phyloP scores from a whole-genome alignment of 2,113 vertebrate species.

The Todiramphus chloris region DNA sequence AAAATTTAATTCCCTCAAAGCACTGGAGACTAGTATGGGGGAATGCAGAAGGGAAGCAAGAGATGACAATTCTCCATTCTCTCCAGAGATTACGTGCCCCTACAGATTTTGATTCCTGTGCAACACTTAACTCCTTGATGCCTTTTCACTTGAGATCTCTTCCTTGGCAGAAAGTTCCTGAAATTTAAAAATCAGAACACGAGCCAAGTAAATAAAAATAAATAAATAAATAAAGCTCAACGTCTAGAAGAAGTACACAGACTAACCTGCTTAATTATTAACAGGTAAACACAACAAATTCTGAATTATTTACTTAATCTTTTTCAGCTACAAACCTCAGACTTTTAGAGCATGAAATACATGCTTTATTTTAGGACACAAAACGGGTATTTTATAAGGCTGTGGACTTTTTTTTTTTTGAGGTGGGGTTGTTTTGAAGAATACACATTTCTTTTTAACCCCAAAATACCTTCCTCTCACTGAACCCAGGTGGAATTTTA shows the following conservation, averaged over 20 bases:
- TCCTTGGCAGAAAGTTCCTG: constrained; percentile 27
- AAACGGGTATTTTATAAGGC: constrained; percentile 55
- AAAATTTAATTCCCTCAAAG: constrained; percentile 22
- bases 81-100: not conserved
- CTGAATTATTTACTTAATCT: constrained; percentile 80
- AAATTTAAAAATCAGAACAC: constrained; percentile 70
- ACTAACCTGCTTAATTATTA: constrained; percentile 80
- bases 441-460: constrained; percentile 36
- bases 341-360: constrained; percentile 74
- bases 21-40: not conserved
- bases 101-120: constrained; percentile 4
- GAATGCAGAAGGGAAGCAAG: not conserved
- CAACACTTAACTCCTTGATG: constrained; percentile 41
- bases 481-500: not conserved
- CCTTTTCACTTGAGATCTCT: constrained; percentile 6
- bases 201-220: constrained; percentile 70
- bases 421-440: not conserved
- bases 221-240: constrained; percentile 71
- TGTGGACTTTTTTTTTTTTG: not conserved
- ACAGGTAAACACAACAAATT: constrained; percentile 79
- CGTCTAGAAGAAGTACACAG: constrained; percentile 75
- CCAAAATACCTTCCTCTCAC: constrained; percentile 26
- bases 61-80: constrained; percentile 10
- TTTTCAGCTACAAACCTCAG: constrained; percentile 73
- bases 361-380: constrained; percentile 61